Evolutionary conservation across 2,113 vertebrate species (phyloP).

Genomic region (Clinocottus analis): DNA sequence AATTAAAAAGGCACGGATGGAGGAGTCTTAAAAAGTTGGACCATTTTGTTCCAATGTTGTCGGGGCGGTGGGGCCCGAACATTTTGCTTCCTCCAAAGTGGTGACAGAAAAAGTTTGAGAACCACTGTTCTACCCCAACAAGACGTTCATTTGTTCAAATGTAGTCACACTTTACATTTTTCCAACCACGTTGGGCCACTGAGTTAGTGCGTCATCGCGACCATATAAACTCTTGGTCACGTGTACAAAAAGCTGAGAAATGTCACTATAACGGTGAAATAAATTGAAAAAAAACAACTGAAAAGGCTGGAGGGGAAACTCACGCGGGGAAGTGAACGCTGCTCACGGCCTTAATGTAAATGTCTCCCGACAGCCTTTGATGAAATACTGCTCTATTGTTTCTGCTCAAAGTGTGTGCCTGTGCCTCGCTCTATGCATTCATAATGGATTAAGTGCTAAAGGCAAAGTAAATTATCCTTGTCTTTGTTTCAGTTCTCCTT

Average conservation of each 20-base stretch:
- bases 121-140: background rate
- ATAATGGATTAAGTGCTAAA: conserved; percentile 67
- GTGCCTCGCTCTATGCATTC: conserved; percentile 53
- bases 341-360: conserved; percentile 63
- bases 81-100: too few relatives aligned
- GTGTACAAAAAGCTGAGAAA: conserved; percentile 15
- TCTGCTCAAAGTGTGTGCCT: conserved; percentile 50
- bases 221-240: background rate
- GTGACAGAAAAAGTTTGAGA: too few relatives aligned
- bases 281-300: background rate
- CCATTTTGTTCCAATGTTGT: too few relatives aligned
- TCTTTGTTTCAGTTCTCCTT: conserved; percentile 55
- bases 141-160: conserved; percentile 15
- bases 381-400: conserved; percentile 56
- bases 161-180: conserved; percentile 1
- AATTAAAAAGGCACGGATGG: too few relatives aligned
- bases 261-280: conserved; percentile 23
- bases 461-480: conserved; percentile 59
- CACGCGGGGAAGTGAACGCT: conserved; percentile 14
- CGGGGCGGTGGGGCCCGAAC: too few relatives aligned
- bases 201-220: conserved; percentile 4
- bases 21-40: too few relatives aligned
- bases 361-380: conserved; percentile 62
- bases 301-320: conserved; percentile 38
- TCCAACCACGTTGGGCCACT: background rate